phyloP scores from a whole-genome alignment of 2,113 vertebrate genomes.

The Brachypodius melanocephalos region DNA sequence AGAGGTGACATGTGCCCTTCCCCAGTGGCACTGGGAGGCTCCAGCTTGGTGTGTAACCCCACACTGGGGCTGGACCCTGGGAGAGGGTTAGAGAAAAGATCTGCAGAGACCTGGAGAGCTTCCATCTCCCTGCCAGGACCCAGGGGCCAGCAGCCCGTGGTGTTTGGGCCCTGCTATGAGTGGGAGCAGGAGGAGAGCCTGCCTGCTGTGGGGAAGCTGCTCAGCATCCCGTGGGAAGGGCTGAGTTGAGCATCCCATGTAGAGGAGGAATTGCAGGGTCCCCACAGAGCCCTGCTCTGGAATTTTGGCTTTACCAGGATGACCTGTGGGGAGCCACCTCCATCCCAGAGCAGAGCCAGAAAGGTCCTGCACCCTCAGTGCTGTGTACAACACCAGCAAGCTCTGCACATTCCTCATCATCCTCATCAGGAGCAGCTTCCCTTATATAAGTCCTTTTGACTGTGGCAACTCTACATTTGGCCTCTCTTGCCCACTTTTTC shows the following conservation, averaged over 20 bases:
- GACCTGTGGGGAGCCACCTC: neutral
- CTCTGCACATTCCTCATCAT: neutral
- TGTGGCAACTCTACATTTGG: no score
- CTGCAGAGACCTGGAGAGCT: neutral
- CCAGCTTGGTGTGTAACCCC: neutral
- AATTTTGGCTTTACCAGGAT: neutral
- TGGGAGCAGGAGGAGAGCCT: neutral
- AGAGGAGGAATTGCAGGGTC: neutral
- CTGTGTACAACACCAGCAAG: rapidly evolving
- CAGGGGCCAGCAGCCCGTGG: neutral
- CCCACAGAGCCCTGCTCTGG: neutral
- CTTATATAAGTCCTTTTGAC: no score
- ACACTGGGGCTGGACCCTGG: neutral
- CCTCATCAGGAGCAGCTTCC: neutral
- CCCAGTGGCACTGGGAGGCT: neutral
- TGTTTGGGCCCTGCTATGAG: rapidly evolving
- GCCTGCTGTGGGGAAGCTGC: neutral
- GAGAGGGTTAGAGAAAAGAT: neutral
- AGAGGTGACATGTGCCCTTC: neutral
- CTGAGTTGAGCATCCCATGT: rapidly evolving
- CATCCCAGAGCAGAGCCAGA: neutral
- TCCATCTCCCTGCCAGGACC: neutral
- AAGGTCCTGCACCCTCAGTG: neutral
- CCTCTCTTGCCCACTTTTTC: no score
- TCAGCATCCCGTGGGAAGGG: neutral